A percentile compares a stretch with the other conserved stretches of the same genome.
phyloP scores from a whole-genome alignment of 2,797 vertebrate genomes.

The Xyrichtys novacula region DNA sequence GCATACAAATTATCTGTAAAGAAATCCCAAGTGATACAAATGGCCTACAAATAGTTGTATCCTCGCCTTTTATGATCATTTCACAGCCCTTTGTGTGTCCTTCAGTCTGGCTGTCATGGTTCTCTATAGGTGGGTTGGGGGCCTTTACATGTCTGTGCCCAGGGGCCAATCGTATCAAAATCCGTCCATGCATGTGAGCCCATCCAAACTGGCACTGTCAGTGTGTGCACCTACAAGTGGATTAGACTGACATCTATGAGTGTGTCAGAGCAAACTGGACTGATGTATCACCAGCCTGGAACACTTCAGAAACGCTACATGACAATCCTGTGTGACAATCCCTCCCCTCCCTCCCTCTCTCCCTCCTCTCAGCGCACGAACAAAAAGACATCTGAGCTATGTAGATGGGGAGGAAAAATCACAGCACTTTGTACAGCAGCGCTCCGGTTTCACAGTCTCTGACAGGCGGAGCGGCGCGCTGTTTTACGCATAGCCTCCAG shows the following conservation, averaged over 20 bases:
- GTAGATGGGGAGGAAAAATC: slow-evolving; percentile 71
- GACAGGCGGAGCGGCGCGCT: slow-evolving; percentile 67
- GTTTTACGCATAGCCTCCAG: slow-evolving; percentile 73
- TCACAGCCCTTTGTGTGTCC: neutral
- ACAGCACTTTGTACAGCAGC: slow-evolving; percentile 63
- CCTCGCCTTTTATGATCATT: neutral
- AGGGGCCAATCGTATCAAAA: slow-evolving; percentile 8
- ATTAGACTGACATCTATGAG: slow-evolving; percentile 44
- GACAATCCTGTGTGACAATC: slow-evolving; percentile 56
- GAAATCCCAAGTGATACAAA: slow-evolving; percentile 13
- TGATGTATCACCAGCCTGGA: slow-evolving; percentile 45
- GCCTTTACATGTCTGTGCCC: neutral
- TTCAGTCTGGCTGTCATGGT: neutral
- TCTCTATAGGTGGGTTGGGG: neutral
- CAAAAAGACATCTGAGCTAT: slow-evolving; percentile 79
- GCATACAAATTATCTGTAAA: neutral
- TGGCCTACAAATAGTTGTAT: neutral
- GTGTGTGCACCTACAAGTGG: neutral
- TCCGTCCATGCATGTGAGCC: neutral
- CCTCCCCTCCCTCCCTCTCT: slow-evolving; percentile 23
- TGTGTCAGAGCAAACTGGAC: slow-evolving; percentile 43
- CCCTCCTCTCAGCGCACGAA: slow-evolving; percentile 58
- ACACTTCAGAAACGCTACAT: slow-evolving; percentile 40
- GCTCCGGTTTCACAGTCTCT: slow-evolving; percentile 77
- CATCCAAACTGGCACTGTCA: neutral